Evolutionary conservation across 2,888 invertebrate species (phyloP), one percentile per base, ranked within the genome.

Genomic region (Calameuta idolon): DNA sequence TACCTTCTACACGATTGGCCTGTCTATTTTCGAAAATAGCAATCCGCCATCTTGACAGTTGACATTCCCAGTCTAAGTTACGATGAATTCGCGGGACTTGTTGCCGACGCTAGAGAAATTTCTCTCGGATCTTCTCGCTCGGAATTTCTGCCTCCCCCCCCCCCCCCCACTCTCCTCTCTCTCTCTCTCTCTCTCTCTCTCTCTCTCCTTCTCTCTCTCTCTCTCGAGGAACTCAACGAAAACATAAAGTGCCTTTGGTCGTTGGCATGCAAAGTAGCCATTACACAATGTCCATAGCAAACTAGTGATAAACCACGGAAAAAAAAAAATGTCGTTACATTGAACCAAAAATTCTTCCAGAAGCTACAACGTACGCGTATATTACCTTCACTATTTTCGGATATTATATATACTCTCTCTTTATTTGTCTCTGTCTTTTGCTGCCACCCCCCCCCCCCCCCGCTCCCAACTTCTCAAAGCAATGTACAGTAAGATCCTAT

Each of bases 91-190:
- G 71, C 31, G 12, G 71, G 34, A 34, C 31, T 23, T 74, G 30
- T 74, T 34, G 74, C 35, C 74, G 74, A 34, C 34, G 74, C 31
- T 74, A 23, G 74, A 74, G 74, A 74, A 74, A 74, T 74, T 37
- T 74, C 74, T 74, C 74, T 34, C 37, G 35, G 34, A 33, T 34
- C 69, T 33, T 74, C 74, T 15, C 69, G 68, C 40, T 73, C 31
- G 31, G 69, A 15, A 31, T 69, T 74, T 75, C 75, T 35, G 0
- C 69, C 33, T 68, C 30, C 4, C 23, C 68, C 75, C 23, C 55
- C 68, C 31, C 30, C 31, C 31, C 2, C 31, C n/a, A n/a, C n/a
- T 74, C n/a, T 37, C 34, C n/a, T 68, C 75, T 75, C 23, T 75
- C 68, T 40, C 40, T 75, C 40, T 75, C 23, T n/a, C 75, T 69